Conservation (phyloP, 2,113 vertebrate species). For the Atractosteus spatula region DNA sequence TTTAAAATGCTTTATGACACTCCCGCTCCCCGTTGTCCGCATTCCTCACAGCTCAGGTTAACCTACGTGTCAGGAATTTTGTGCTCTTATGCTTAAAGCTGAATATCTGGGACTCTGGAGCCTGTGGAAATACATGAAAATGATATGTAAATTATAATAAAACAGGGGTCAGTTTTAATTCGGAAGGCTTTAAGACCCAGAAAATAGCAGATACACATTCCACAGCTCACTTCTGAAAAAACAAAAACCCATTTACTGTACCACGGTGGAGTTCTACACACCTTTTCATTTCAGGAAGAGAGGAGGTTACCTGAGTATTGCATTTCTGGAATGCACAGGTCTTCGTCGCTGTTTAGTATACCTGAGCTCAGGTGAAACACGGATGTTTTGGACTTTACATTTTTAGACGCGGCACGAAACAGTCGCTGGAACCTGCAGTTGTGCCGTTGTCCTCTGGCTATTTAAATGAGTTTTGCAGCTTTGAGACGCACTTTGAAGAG, state of each 20-base stretch:
- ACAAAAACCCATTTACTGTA: not conserved
- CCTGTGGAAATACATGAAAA: too few relatives aligned
- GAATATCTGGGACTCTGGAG: too few relatives aligned
- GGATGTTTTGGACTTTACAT: not conserved
- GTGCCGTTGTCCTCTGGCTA: not conserved
- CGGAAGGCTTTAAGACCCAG: not conserved
- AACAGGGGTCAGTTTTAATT: too few relatives aligned
- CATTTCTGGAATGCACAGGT: not conserved
- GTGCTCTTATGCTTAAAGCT: too few relatives aligned
- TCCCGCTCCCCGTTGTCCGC: too few relatives aligned
- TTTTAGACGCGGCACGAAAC: not conserved
- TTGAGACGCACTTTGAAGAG: too few relatives aligned
- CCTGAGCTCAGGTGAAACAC: not conserved
- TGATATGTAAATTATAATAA: too few relatives aligned
- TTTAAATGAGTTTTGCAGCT: conserved; percentile 62
- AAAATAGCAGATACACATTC: not conserved
- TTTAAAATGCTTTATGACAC: too few relatives aligned
- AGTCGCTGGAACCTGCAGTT: not conserved
- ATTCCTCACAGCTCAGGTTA: too few relatives aligned
- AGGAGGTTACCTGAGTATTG: not conserved
- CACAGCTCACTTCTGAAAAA: not conserved
- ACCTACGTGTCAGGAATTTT: too few relatives aligned
- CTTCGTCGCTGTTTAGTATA: not conserved
- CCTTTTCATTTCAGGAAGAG: not conserved
- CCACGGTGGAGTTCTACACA: not conserved